Conservation (phyloP, 2,797 vertebrate species). For the Hydrolagus colliei region DNA sequence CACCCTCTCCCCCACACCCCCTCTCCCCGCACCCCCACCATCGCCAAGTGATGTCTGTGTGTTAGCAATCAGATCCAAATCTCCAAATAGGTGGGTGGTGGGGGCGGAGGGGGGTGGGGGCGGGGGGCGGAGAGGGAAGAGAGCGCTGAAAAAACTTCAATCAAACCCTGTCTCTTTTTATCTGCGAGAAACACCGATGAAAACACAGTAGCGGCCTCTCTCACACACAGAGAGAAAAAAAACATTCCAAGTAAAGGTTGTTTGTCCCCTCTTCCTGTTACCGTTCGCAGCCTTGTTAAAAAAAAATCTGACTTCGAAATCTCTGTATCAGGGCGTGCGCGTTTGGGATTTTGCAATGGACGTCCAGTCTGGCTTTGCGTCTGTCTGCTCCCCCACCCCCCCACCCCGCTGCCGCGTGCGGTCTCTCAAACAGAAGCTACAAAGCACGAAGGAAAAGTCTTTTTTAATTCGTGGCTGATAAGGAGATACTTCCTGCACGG, state of each 20-base stretch:
- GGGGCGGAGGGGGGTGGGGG: too few species aligned
- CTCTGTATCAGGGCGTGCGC: slow-evolving; percentile 48
- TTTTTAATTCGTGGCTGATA: slow-evolving; percentile 65
- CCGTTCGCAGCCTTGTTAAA: slow-evolving; percentile 52
- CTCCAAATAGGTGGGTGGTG: too few species aligned
- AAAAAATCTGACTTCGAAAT: slow-evolving; percentile 51
- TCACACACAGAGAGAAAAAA: neutral
- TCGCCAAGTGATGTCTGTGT: too few species aligned
- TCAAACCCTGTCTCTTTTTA: too few species aligned
- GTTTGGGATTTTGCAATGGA: slow-evolving; percentile 52
- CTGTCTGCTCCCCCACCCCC: slow-evolving; percentile 35
- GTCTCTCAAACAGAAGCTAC: slow-evolving; percentile 47
- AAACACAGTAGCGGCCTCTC: too few species aligned
- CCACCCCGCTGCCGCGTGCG: slow-evolving; percentile 32
- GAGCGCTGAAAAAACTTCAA: too few species aligned
- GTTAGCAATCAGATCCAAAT: too few species aligned
- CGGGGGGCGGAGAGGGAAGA: too few species aligned
- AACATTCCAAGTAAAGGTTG: slow-evolving; percentile 25
- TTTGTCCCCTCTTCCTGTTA: slow-evolving; percentile 38
- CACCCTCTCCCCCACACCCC: too few species aligned
- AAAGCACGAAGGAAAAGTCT: slow-evolving; percentile 69
- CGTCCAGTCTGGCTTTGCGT: slow-evolving; percentile 49
- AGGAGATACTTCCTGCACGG: slow-evolving; percentile 72
- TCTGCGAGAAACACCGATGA: too few species aligned
- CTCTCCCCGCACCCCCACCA: too few species aligned